Conservation (phyloP, 2,113 vertebrate genomes). For the Hippocampus comes region DNA sequence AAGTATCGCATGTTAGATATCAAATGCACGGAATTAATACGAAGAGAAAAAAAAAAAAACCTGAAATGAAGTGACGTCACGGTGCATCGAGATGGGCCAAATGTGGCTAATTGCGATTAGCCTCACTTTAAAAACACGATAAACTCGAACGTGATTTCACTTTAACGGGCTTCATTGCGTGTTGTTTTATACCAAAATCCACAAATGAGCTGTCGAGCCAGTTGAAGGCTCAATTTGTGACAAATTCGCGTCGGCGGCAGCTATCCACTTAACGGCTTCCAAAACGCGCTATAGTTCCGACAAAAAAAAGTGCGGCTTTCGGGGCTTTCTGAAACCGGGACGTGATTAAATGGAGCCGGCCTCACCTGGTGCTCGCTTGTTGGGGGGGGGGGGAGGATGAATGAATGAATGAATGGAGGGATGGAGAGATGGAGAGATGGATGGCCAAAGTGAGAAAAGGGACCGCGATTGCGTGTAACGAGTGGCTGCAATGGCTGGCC, state of each 20-base stretch:
- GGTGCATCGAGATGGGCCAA: not conserved
- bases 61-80: not conserved
- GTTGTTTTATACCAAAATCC: not conserved
- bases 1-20: too few species aligned
- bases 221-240: not conserved
- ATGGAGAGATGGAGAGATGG: not conserved
- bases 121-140: not conserved
- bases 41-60: too few species aligned
- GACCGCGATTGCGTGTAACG: too few species aligned
- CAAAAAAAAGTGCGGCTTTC: too few species aligned
- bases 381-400: not conserved
- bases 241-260: not conserved
- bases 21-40: too few species aligned
- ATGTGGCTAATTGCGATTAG: not conserved
- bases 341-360: not conserved
- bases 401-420: not conserved
- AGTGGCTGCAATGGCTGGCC: slow-evolving; percentile 40
- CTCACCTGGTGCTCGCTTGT: not conserved
- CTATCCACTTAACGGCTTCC: not conserved
- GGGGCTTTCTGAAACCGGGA: not conserved
- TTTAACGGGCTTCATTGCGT: not conserved
- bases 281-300: not conserved
- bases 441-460: too few species aligned
- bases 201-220: not conserved
- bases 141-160: not conserved